Percentiles rank a stretch among this genome's conserved stretches.
These are phyloP conservation scores for Drosophila carrolli DNA, from an alignment of 1,140 invertebrate species.

Conservation along the genomic window DNA sequence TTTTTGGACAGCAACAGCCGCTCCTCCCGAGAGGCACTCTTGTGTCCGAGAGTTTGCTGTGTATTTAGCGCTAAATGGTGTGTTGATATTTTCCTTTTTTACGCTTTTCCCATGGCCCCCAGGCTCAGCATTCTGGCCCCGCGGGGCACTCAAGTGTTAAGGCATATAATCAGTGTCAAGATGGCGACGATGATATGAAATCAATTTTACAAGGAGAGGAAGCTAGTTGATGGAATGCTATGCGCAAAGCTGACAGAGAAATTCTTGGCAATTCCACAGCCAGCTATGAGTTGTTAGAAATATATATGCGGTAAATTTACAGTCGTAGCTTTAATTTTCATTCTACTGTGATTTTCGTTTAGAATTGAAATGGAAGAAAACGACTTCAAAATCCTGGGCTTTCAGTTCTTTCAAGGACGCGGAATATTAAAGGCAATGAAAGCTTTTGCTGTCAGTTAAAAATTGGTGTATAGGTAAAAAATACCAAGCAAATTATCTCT, in stretches of 20 bases:
- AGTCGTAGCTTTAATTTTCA: not conserved
- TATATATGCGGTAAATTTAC: constrained; percentile 8
- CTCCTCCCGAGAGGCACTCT: not conserved
- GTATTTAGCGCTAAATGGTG: constrained; percentile 72
- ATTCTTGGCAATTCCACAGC: constrained; percentile 5
- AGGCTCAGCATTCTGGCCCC: not conserved
- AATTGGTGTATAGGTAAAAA: not conserved
- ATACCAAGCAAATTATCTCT: too few relatives aligned
- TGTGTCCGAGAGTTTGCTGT: constrained; percentile 18
- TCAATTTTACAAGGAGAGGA: constrained; percentile 53
- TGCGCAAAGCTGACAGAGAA: constrained; percentile 3
- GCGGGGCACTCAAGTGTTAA: constrained; percentile 68
- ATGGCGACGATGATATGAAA: constrained; percentile 60
- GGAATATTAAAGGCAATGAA: too few relatives aligned
- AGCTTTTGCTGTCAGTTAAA: not conserved
- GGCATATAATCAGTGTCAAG: constrained; percentile 70
- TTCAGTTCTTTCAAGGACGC: too few relatives aligned
- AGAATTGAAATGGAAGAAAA: not conserved
- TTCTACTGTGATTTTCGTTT: too few relatives aligned
- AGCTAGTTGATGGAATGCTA: constrained; percentile 32
- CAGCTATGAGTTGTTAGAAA: constrained; percentile 7
- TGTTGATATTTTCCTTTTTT: constrained; percentile 60
- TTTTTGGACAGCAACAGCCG: constrained; percentile 65
- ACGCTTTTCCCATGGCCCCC: constrained; percentile 12
- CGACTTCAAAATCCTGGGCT: too few relatives aligned